These are phyloP conservation scores for Gyps fulvus DNA, from an alignment of 2,113 vertebrate species.

Conservation along the genomic window DNA sequence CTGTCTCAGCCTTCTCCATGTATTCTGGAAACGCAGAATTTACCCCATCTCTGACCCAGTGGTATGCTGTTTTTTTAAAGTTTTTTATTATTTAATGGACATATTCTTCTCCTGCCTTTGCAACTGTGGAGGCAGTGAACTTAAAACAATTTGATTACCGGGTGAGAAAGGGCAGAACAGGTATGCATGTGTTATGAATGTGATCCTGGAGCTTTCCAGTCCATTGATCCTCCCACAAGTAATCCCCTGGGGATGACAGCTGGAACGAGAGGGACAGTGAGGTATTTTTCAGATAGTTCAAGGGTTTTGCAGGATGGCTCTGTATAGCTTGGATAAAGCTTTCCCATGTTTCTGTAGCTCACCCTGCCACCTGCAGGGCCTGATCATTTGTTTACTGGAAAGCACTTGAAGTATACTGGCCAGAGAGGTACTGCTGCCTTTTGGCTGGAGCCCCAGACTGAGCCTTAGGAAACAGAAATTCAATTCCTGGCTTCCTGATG, in stretches of 20 bases:
- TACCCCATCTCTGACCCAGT: neutral
- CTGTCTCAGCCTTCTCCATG: neutral
- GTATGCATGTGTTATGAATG: neutral
- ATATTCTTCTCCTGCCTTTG: neutral
- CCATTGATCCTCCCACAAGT: neutral
- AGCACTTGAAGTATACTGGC: neutral
- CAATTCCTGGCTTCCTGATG: neutral
- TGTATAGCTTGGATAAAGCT: neutral
- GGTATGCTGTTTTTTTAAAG: neutral
- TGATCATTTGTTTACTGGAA: slow-evolving; percentile 16
- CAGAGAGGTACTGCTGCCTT: neutral
- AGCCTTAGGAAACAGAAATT: neutral
- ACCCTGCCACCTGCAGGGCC: neutral
- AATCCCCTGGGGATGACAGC: neutral
- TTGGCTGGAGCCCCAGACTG: neutral
- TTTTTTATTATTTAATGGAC: neutral
- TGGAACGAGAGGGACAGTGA: neutral
- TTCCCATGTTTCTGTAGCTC: neutral
- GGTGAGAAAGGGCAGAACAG: neutral
- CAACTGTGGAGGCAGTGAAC: neutral
- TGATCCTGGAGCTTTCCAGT: neutral
- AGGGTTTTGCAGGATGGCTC: neutral
- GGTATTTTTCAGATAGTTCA: neutral
- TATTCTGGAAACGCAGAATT: neutral
- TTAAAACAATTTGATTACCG: neutral